These are phyloP conservation scores for Pantala flavescens DNA, from an alignment of 1,140 invertebrate genomes.

Conservation along the genomic window DNA sequence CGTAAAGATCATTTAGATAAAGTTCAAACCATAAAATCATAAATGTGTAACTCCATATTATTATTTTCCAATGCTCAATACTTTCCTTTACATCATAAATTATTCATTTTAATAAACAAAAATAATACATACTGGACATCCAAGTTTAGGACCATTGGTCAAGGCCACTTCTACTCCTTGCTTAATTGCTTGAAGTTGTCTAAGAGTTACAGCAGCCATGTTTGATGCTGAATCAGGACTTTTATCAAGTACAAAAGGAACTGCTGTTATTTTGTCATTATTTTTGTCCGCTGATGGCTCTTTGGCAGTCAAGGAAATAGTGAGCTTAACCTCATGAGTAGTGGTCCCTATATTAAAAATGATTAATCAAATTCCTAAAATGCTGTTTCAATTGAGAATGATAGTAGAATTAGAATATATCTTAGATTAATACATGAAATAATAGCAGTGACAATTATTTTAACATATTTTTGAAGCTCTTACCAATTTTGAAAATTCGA, in stretches of 20 bases:
- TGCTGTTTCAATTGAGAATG: too few relatives aligned
- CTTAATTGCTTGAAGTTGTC: conserved; percentile 45
- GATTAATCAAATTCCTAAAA: too few relatives aligned
- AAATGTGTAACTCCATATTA: too few relatives aligned
- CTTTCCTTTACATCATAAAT: conserved; percentile 13
- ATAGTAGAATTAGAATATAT: too few relatives aligned
- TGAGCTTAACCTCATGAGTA: not conserved
- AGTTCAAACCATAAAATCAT: too few relatives aligned
- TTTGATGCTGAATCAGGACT: conserved; percentile 51
- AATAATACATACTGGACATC: conserved; percentile 45
- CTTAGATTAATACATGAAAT: too few relatives aligned
- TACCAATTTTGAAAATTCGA: too few relatives aligned
- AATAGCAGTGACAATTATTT: too few relatives aligned
- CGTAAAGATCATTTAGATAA: too few relatives aligned
- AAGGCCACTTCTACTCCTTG: conserved; percentile 54
- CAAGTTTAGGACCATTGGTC: conserved; percentile 56
- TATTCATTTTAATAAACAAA: not conserved
- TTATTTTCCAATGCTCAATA: too few relatives aligned
- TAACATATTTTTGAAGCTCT: too few relatives aligned
- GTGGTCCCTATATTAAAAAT: not conserved
- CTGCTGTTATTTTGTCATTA: not conserved
- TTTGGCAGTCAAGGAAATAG: not conserved
- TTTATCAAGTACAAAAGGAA: conserved; percentile 46
- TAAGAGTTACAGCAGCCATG: conserved; percentile 47
- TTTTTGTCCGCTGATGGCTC: not conserved